Percentiles rank a stretch among this genome's conserved stretches.
Conservation (phyloP, 2,888 invertebrate genomes). For the Epistrophella euchroma region DNA sequence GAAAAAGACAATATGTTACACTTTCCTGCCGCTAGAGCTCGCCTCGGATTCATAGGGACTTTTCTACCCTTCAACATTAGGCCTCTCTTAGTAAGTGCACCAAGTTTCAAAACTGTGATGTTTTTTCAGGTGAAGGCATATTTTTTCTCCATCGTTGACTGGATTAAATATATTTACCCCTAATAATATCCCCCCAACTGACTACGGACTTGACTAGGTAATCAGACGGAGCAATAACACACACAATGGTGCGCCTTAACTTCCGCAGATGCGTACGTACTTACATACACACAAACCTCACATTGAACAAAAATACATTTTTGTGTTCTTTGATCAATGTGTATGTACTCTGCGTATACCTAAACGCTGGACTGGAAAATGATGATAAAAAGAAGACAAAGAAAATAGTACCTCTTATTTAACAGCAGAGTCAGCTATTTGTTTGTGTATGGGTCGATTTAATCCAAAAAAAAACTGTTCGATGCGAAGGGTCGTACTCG, state of each 20-base stretch:
- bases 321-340: constrained; percentile 29
- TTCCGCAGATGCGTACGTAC: constrained; percentile 70
- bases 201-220: background rate
- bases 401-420: constrained; percentile 50
- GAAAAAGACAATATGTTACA: no score
- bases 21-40: no score
- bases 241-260: constrained; percentile 46
- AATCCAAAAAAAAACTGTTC: constrained; percentile 62
- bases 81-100: no score
- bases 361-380: background rate
- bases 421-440: constrained; percentile 37
- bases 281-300: constrained; percentile 1
- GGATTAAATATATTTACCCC: background rate
- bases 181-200: background rate
- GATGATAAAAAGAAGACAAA: constrained; percentile 29
- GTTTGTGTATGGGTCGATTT: constrained; percentile 37
- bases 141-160: no score
- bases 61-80: no score
- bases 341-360: constrained; percentile 39
- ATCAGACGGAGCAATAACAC: constrained; percentile 33
- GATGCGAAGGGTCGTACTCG: constrained; percentile 53
- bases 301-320: background rate
- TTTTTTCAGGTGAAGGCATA: no score
- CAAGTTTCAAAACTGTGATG: no score
- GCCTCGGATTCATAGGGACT: no score